Conservation (phyloP, 2,888 invertebrate genomes). For the Cerastoderma edule region DNA sequence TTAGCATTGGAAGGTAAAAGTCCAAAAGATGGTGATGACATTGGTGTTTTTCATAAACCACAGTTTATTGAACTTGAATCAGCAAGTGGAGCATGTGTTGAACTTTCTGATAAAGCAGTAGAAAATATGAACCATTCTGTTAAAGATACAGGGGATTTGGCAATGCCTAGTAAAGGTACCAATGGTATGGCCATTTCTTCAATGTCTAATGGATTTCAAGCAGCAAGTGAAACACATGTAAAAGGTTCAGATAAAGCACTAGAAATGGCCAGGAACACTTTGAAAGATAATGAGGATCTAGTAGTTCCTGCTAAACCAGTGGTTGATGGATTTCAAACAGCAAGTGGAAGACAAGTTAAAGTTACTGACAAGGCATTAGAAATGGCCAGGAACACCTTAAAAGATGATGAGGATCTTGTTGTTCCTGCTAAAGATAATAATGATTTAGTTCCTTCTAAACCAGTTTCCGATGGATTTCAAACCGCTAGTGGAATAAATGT, state of each 20-base stretch:
- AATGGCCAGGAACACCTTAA: background rate
- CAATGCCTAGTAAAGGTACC: background rate
- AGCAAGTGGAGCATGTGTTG: too few species aligned
- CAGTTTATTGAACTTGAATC: too few species aligned
- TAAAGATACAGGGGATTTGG: background rate
- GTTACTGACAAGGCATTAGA: conserved; percentile 29
- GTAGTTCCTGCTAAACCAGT: background rate
- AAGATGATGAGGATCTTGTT: background rate
- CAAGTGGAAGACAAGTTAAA: conserved; percentile 47
- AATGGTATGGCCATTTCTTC: background rate
- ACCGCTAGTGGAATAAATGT: conserved; percentile 51
- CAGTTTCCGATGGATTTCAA: conserved; percentile 24
- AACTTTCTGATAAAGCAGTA: too few species aligned
- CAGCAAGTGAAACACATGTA: conserved; percentile 20
- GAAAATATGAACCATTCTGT: background rate
- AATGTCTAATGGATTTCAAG: conserved; percentile 7
- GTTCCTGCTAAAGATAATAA: too few species aligned
- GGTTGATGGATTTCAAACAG: conserved; percentile 3
- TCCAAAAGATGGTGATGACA: too few species aligned
- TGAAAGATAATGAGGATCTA: conserved; percentile 6
- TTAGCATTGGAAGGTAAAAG: too few species aligned
- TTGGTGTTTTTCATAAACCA: too few species aligned
- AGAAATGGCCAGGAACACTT: conserved; percentile 8
- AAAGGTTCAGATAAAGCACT: conserved; percentile 23
- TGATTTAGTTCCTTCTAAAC: too few species aligned